These are phyloP conservation scores for Synergus itoensis DNA, from an alignment of 2,888 invertebrate genomes.

Conservation along the genomic window DNA sequence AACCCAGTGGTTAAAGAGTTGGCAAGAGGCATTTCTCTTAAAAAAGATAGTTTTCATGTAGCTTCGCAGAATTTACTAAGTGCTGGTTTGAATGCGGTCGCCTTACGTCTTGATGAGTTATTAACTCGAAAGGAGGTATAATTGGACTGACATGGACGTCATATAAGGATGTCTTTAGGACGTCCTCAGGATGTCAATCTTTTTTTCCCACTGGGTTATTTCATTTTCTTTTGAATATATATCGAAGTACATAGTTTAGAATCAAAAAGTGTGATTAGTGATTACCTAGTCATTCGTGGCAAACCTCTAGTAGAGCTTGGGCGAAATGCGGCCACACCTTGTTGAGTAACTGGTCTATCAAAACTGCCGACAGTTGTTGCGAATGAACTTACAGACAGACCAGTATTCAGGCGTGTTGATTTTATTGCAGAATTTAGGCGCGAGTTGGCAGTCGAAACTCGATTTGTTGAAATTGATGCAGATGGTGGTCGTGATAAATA, in stretches of 20 bases:
- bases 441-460: constrained; percentile 60
- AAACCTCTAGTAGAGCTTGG: constrained; percentile 82
- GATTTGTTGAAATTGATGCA: constrained; percentile 61
- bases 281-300: constrained; percentile 68
- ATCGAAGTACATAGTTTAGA: neutral
- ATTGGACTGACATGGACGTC: no score
- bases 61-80: no score
- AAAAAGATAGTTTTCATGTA: no score
- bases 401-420: constrained; percentile 61
- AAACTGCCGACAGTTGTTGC: constrained; percentile 76
- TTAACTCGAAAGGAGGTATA: no score
- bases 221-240: neutral
- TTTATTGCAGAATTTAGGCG: constrained; percentile 61
- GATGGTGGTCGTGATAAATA: constrained; percentile 68
- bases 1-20: no score
- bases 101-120: no score
- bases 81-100: no score
- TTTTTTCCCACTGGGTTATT: neutral
- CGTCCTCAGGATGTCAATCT: no score
- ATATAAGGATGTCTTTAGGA: no score
- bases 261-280: neutral
- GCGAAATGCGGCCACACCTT: constrained; percentile 87
- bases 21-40: no score
- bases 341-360: constrained; percentile 90
- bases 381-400: constrained; percentile 58